Evolutionary conservation across 2,888 invertebrate species (phyloP).

Genomic region (Leptinotarsa peninsularis): DNA sequence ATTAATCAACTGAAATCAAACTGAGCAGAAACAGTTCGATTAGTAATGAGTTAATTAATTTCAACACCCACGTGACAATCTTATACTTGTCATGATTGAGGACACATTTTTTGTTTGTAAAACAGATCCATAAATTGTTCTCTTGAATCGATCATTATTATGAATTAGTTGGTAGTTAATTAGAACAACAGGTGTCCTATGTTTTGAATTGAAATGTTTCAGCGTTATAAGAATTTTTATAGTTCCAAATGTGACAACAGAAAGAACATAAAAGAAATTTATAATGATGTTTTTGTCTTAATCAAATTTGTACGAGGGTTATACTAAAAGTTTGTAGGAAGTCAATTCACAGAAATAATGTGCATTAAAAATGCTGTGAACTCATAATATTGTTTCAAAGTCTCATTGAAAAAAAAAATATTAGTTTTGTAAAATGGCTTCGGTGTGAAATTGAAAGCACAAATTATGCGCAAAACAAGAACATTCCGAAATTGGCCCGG

Average conservation of each 20-base stretch:
- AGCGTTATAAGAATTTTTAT: background rate
- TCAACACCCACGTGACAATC: background rate
- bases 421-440: background rate
- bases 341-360: background rate
- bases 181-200: background rate
- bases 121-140: conserved; percentile 1
- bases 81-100: background rate
- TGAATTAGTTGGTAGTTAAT: background rate
- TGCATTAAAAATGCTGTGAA: too few relatives aligned
- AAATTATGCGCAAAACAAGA: background rate
- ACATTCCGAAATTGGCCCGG: background rate
- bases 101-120: background rate
- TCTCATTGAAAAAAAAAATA: background rate
- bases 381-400: too few relatives aligned
- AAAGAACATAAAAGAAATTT: background rate
- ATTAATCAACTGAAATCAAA: too few relatives aligned
- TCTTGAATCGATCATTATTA: background rate
- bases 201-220: conserved; percentile 4
- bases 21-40: too few relatives aligned
- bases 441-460: too few relatives aligned
- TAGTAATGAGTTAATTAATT: too few relatives aligned
- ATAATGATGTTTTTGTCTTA: background rate
- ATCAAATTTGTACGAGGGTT: background rate
- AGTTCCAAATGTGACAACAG: background rate
- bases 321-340: background rate